Conservation (phyloP, 2,113 vertebrate species). For the Myrmophylax atrothorax region DNA sequence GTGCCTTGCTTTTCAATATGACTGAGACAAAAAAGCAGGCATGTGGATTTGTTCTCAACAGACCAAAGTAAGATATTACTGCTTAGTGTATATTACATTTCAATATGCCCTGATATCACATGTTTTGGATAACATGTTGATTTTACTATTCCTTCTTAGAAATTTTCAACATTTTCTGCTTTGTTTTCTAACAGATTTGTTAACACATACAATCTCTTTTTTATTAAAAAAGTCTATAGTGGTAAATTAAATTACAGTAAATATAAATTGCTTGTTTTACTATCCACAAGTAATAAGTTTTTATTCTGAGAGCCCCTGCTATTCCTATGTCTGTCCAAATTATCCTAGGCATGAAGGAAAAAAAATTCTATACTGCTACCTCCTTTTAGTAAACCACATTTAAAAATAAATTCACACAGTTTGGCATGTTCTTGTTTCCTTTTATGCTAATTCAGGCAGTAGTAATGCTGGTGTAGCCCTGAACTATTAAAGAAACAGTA, state of each 20-base stretch:
- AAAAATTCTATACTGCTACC: not conserved
- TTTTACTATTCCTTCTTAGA: slow-evolving; percentile 11
- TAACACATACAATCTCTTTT: not conserved
- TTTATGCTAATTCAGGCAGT: not conserved
- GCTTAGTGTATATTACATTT: not conserved
- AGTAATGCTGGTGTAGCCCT: not conserved
- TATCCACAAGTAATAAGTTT: not conserved
- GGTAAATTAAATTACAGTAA: not conserved
- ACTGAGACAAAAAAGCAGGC: not conserved
- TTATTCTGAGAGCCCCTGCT: not conserved
- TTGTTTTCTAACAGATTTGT: not conserved
- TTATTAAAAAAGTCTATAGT: not conserved
- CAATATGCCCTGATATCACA: not conserved
- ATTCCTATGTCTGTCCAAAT: not conserved
- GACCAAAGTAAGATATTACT: not conserved
- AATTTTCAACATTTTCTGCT: not conserved
- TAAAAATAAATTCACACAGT: not conserved
- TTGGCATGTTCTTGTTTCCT: not conserved
- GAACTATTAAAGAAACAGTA: not conserved
- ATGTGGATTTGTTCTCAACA: not conserved
- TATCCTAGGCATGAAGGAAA: not conserved
- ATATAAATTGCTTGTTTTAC: not conserved
- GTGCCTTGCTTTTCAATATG: not conserved
- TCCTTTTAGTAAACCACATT: not conserved
- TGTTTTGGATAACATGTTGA: not conserved